Evolutionary conservation across 1,140 invertebrate species (phyloP).

Genomic region (Notospermus geniculatus): DNA sequence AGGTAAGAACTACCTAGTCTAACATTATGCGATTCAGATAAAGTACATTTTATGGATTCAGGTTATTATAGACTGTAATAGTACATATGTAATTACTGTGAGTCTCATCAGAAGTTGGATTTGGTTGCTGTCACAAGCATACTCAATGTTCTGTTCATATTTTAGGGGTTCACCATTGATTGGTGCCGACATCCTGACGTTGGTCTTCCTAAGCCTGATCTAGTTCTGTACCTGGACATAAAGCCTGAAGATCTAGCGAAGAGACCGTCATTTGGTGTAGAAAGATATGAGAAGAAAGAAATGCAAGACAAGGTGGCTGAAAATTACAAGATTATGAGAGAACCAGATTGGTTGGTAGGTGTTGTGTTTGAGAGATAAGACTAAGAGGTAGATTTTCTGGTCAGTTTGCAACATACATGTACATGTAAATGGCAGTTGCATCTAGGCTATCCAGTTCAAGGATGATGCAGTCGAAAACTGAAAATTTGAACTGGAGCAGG

Average conservation of each 20-base stretch:
- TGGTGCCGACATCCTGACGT: constrained; percentile 85
- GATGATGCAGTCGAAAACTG: neutral
- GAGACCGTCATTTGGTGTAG: constrained; percentile 77
- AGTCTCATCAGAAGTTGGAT: neutral
- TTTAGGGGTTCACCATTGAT: constrained; percentile 65
- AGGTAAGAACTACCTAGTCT: constrained; percentile 25
- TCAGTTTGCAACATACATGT: neutral
- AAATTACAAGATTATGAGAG: constrained; percentile 67
- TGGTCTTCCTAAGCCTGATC: constrained; percentile 83
- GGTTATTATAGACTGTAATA: neutral
- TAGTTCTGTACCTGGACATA: constrained; percentile 74
- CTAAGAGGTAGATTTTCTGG: too few species aligned
- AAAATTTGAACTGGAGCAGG: too few species aligned
- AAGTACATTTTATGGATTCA: neutral
- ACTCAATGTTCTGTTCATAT: constrained; percentile 36
- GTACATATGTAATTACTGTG: neutral
- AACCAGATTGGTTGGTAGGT: constrained; percentile 58
- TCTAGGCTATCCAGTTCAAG: neutral
- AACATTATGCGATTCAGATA: neutral
- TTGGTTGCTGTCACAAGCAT: neutral
- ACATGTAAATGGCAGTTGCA: neutral
- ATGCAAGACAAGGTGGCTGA: constrained; percentile 75
- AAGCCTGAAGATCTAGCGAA: constrained; percentile 60
- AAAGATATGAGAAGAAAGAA: constrained; percentile 64
- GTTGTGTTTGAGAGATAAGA: neutral